Conservation (phyloP, 2,888 invertebrate species). For the Psylliodes chrysocephalus region DNA sequence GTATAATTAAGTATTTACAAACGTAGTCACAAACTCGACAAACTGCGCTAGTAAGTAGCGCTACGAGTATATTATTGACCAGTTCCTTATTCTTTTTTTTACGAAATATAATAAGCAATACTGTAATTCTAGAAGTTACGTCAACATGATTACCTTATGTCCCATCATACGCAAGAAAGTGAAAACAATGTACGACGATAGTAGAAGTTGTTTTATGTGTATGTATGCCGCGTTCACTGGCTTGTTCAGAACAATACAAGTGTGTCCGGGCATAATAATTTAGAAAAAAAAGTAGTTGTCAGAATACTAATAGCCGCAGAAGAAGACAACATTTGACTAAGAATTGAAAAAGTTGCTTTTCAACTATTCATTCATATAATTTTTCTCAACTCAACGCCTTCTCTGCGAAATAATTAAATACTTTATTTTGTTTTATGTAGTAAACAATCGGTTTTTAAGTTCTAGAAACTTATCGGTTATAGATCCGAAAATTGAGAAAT, state of each 20-base stretch:
- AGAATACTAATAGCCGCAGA: constrained; percentile 34
- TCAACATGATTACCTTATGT: constrained; percentile 38
- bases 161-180: constrained; percentile 40
- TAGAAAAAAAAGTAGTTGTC: constrained; percentile 15
- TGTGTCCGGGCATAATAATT: constrained; percentile 40
- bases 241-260: constrained; percentile 35
- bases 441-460: too few relatives aligned
- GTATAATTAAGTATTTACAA: too few relatives aligned
- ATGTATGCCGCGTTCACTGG: constrained; percentile 41
- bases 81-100: constrained; percentile 20
- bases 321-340: too few relatives aligned
- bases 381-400: too few relatives aligned
- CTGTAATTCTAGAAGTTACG: constrained; percentile 35
- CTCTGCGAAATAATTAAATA: too few relatives aligned
- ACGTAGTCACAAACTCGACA: constrained; percentile 10
- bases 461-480: too few relatives aligned
- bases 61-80: constrained; percentile 1
- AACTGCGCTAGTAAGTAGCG: background rate
- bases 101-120: constrained; percentile 27
- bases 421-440: too few relatives aligned
- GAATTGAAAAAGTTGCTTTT: too few relatives aligned
- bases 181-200: constrained; percentile 35
- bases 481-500: too few relatives aligned
- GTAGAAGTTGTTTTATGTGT: constrained; percentile 36
- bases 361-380: too few relatives aligned